Evolutionary conservation across 2,888 invertebrate genomes (phyloP).

Genomic region (Drosophila glabriapex): DNA sequence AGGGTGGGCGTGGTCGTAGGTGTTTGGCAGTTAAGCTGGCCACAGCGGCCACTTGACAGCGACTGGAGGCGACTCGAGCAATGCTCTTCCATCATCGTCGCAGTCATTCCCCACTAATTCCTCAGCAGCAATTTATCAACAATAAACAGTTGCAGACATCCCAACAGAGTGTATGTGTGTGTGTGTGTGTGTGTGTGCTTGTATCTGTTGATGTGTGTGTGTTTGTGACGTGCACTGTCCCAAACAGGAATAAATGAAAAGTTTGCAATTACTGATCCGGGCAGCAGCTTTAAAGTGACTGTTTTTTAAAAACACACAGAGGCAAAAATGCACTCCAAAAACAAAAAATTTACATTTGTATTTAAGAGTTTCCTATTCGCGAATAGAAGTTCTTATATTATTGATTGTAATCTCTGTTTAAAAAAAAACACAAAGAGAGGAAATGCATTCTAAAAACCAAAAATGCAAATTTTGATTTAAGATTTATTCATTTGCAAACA

Average conservation of each 20-base stretch:
- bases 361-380: not conserved
- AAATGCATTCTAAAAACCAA: not conserved
- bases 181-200: not conserved
- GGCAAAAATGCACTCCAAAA: not conserved
- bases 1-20: conserved; percentile 61
- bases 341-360: not conserved
- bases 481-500: not conserved
- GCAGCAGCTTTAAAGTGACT: conserved; percentile 62
- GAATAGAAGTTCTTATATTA: not conserved
- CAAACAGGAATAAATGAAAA: conserved; percentile 80
- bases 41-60: conserved; percentile 62
- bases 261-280: conserved; percentile 69
- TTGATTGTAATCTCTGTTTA: not conserved
- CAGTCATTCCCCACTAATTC: conserved; percentile 79
- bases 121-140: conserved; percentile 83
- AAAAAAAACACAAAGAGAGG: not conserved
- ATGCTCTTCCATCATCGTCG: conserved; percentile 73
- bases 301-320: not conserved
- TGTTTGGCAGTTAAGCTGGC: conserved; percentile 62
- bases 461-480: not conserved
- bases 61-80: conserved; percentile 40
- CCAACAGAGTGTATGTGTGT: conserved; percentile 34
- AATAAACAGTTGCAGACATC: conserved; percentile 83
- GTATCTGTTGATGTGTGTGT: conserved; percentile 29
- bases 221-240: conserved; percentile 71